Evolutionary conservation across 2,113 vertebrate genomes (phyloP).

Genomic region (Cynoglossus semilaevis): DNA sequence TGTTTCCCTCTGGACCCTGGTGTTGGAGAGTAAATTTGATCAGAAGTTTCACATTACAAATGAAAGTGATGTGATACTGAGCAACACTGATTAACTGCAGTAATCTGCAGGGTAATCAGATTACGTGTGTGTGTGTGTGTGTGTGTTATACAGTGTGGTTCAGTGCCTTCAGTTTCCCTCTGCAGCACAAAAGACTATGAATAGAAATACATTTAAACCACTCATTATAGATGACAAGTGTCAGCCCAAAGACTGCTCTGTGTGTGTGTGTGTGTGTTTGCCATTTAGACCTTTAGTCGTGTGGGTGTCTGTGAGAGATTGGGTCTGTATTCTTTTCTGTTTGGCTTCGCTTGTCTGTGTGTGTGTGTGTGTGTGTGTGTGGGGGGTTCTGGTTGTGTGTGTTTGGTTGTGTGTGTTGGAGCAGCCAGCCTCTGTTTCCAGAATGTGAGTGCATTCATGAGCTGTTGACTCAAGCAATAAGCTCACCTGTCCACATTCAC

Average conservation of each 20-base stretch:
- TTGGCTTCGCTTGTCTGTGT: slow-evolving; percentile 31
- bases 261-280: not conserved
- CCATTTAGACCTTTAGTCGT: slow-evolving; percentile 18
- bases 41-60: no score
- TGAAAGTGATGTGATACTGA: no score
- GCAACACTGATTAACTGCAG: no score
- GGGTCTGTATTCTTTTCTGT: slow-evolving; percentile 25
- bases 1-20: no score
- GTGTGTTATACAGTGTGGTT: not conserved
- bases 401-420: slow-evolving; percentile 57
- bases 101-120: slow-evolving; percentile 3
- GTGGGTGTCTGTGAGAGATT: slow-evolving; percentile 48
- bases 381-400: slow-evolving; percentile 40
- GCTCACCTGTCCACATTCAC: slow-evolving; percentile 48
- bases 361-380: slow-evolving; percentile 38
- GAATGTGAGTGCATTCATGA: slow-evolving; percentile 64
- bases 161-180: slow-evolving; percentile 6
- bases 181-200: slow-evolving; percentile 31
- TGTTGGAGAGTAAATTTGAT: no score
- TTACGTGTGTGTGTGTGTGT: slow-evolving; percentile 17
- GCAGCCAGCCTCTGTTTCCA: slow-evolving; percentile 46
- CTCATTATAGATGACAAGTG: slow-evolving; percentile 51
- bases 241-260: slow-evolving; percentile 24
- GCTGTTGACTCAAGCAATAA: slow-evolving; percentile 64
- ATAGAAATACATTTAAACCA: slow-evolving; percentile 58